Base-by-base conservation (phyloP, 2,888 invertebrate species). In the Drosophila pegasa region DNA sequence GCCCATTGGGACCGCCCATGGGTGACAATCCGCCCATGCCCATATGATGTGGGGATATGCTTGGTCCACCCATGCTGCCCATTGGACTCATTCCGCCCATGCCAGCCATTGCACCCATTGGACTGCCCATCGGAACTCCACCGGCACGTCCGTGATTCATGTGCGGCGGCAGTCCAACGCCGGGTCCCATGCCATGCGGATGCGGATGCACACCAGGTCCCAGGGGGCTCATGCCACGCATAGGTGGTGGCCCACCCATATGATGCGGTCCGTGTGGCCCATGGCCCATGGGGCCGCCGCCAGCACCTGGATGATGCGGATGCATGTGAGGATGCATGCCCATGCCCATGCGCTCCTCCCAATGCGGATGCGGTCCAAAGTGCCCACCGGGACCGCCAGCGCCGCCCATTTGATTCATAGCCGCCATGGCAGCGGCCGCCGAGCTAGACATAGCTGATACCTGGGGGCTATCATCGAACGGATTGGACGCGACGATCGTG, bases 401-500 rank as follows among this genome's bases (percentile, higher is more conserved):
- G 6, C 89, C 91, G 22, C 88, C 88, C 95, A 95, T 95, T 54
- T 94, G 94, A 37, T 94, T 94, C 90, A 95, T 94, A 71, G 95
- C 95, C 87, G 91, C 94, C 94, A 91, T 94, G 92, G 75, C 93
- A 92, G 85, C 85, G 51, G 94, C 93, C 40, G 89, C 87, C 22
- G 90, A 87, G 25, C 85, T 86, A 10, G 91, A 89, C 74, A 89
- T 91, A 52, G 94, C 94, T 51, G 91, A 91, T n/a, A 96, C 97
- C 73, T 91, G 91, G 58, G 92, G 92, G 57, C 96, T 96, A 91
- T 98, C 98, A 93, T 98, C 98, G 92, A 98, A 98, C 38, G 98
- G 98, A 93, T 98, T 98, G 72, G 97, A 97, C 63, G 98, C 98
- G 70, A 98, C 96, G 90, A 98, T 97, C 66, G 98, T 98, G 91